A percentile compares a stretch with the other conserved stretches of the same genome.
phyloP scores from a whole-genome alignment of 2,888 invertebrate species.

The Geotrupes spiniger region DNA sequence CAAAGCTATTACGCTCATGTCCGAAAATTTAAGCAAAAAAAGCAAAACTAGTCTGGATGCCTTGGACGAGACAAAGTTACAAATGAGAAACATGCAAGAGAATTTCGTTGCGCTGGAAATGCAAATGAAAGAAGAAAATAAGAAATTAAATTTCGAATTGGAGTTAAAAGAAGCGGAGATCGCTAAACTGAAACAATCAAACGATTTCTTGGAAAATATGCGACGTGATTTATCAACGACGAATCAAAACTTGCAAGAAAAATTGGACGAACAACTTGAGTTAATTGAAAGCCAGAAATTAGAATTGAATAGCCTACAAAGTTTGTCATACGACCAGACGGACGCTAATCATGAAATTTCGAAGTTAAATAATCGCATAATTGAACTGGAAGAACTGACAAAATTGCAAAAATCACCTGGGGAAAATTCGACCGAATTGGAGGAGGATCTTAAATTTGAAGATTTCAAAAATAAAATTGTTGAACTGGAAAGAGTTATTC shows the following conservation, averaged over 20 bases:
- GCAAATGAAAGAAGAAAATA: slow-evolving; percentile 68
- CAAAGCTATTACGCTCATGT: slow-evolving; percentile 73
- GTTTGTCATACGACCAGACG: neutral
- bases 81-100: slow-evolving; percentile 78
- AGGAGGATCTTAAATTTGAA: no score
- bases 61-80: slow-evolving; percentile 75
- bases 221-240: slow-evolving; percentile 36
- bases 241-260: slow-evolving; percentile 26
- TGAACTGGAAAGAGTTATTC: slow-evolving; percentile 24
- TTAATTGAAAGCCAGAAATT: slow-evolving; percentile 4
- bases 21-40: slow-evolving; percentile 69
- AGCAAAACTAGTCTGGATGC: slow-evolving; percentile 69
- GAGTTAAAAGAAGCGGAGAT: slow-evolving; percentile 55
- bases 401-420: no score
- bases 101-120: slow-evolving; percentile 69
- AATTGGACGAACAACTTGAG: slow-evolving; percentile 7
- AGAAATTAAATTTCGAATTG: slow-evolving; percentile 55
- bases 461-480: slow-evolving; percentile 19
- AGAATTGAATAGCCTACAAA: slow-evolving; percentile 9
- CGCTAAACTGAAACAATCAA: slow-evolving; percentile 49
- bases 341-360: neutral
- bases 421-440: no score
- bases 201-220: slow-evolving; percentile 26
- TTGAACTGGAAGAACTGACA: slow-evolving; percentile 6
- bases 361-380: slow-evolving; percentile 16